Evolutionary conservation across 2,888 invertebrate species (phyloP), one percentile per base, ranked within the genome.

Genomic region (Gisinianus flammeolus): DNA sequence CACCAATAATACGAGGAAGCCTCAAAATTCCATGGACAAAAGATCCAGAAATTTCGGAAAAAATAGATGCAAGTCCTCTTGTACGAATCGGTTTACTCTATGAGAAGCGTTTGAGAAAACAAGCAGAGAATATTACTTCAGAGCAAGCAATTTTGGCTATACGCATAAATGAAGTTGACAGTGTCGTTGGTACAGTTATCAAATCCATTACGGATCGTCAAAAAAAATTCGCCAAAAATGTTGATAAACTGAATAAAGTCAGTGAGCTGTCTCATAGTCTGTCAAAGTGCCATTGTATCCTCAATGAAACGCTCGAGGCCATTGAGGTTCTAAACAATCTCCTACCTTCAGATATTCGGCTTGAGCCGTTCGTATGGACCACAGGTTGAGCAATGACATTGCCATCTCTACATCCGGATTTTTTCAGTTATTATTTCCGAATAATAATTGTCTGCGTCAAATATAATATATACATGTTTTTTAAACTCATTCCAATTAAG

Each of bases 281-380:
- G 75, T 92, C 92, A 54, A 89, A 93, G 31, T 95, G 96, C 85
- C 93, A 94, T 35, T 91, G 92, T 77, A 88, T 93, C 76, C 88
- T 97, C 24, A 93, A 94, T 87, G 93, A 95, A 88, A 94, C 94
- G 0, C 87, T 96, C 0, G 95, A 94, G 86, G 93, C 93, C 70
- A 90, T 96, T 86, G 95, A 96, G 86, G 91, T 92, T 22, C 89
- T 97, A 66, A 97, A 97, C 86, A 91, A 92, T 85, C 88, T 93
- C 81, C 88, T 97, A 44, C 95, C 96, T 31, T 90, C 92, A 69
- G 92, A 93, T 24, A 93, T 95, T 84, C 90, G 94, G 19, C 87
- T 97, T 58, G 94, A 96, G 86, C 94, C 96, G 0, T 96, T 97
- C 86, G 91, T 94, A 0, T 95, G 95, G 95, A 93, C 92, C n/a